Conservation (phyloP, 2,888 invertebrate species). For the Noctuana brunneofusca region DNA sequence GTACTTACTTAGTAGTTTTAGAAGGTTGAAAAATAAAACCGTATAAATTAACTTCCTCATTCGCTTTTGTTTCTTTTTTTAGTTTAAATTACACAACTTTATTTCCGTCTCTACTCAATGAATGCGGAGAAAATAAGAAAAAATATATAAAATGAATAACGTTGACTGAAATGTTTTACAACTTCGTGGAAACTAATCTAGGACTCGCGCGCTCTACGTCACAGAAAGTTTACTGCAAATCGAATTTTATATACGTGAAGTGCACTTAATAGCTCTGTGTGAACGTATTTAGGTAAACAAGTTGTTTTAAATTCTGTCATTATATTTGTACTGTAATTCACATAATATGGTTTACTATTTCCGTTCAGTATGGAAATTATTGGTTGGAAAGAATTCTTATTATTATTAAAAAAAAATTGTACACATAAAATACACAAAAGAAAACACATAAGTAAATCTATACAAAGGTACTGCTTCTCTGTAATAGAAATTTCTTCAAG, state of each 20-base stretch:
- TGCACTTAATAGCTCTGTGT: not conserved
- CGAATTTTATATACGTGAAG: slow-evolving; percentile 21
- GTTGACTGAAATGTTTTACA: slow-evolving; percentile 20
- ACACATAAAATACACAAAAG: too few relatives aligned
- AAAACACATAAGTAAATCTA: too few relatives aligned
- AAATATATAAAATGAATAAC: slow-evolving; percentile 1
- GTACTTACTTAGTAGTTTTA: too few relatives aligned
- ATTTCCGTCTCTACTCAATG: slow-evolving; percentile 1
- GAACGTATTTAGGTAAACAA: not conserved
- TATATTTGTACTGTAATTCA: not conserved
- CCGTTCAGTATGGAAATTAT: too few relatives aligned
- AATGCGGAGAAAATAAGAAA: not conserved
- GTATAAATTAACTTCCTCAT: not conserved
- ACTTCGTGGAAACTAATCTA: slow-evolving; percentile 20
- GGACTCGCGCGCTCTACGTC: slow-evolving; percentile 5
- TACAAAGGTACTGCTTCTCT: too few relatives aligned
- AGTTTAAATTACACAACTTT: slow-evolving; percentile 2
- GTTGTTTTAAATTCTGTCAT: not conserved
- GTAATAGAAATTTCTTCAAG: too few relatives aligned
- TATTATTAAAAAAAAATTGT: too few relatives aligned
- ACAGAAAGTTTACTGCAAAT: slow-evolving; percentile 28
- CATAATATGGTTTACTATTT: not conserved
- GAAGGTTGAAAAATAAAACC: not conserved
- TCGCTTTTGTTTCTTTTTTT: not conserved
- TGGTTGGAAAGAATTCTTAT: too few relatives aligned